Evolutionary conservation across 2,888 invertebrate species (phyloP).

Genomic region (Pristionchus japonicus): DNA sequence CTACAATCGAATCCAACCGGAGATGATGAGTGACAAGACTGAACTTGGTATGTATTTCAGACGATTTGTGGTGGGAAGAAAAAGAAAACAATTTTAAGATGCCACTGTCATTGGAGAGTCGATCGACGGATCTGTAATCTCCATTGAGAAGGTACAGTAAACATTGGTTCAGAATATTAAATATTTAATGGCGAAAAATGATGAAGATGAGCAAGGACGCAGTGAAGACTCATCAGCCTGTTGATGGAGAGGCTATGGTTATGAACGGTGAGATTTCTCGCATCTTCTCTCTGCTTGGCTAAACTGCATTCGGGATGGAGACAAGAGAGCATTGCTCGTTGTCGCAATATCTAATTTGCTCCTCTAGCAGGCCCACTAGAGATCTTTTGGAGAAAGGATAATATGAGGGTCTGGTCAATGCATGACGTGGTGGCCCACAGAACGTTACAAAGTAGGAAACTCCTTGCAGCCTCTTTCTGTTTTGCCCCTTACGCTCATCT

Average conservation of each 20-base stretch:
- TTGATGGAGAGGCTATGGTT: constrained; percentile 52
- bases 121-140: not conserved
- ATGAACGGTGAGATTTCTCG: not conserved
- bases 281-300: too few species aligned
- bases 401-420: not conserved
- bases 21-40: not conserved
- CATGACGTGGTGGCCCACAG: not conserved
- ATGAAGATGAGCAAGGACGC: constrained; percentile 50
- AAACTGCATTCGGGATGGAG: too few species aligned
- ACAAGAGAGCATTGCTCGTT: too few species aligned
- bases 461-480: not conserved
- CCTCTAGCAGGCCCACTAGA: too few species aligned
- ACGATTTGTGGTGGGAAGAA: too few species aligned
- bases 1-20: not conserved
- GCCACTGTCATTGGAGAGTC: not conserved
- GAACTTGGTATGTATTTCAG: not conserved
- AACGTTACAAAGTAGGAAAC: not conserved
- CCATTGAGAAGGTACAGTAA: constrained; percentile 27
- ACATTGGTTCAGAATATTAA: too few species aligned
- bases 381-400: not conserved
- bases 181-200: constrained; percentile 15
- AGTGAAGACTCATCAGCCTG: constrained; percentile 53
- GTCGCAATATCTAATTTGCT: not conserved
- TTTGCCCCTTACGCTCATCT: not conserved
- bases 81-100: too few species aligned